phyloP scores from a whole-genome alignment of 1,140 invertebrate genomes.

The Nymphalis io region DNA sequence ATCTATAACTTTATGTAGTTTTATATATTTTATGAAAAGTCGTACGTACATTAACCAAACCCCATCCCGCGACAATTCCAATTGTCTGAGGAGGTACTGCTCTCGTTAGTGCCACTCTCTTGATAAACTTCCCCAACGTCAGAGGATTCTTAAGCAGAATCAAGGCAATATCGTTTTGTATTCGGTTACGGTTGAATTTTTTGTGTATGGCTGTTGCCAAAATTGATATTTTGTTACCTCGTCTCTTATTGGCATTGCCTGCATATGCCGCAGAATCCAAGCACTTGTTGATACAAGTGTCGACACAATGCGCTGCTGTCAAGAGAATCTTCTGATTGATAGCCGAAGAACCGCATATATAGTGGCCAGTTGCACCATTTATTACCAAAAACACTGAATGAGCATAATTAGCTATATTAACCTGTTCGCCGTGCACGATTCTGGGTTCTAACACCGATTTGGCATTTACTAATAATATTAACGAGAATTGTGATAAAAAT shows the following conservation, averaged over 20 bases:
- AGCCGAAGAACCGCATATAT: slow-evolving; percentile 42
- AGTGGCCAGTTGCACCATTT: slow-evolving; percentile 1
- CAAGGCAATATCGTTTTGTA: slow-evolving; percentile 44
- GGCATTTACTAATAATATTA: slow-evolving; percentile 1
- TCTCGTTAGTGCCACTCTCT: slow-evolving; percentile 36
- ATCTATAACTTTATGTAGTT: too few species aligned
- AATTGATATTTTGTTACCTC: slow-evolving; percentile 22
- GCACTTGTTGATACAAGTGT: slow-evolving; percentile 7
- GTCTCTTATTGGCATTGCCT: slow-evolving; percentile 33
- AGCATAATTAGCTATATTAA: slow-evolving; percentile 31
- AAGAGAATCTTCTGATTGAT: slow-evolving; percentile 46
- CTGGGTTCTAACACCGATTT: slow-evolving; percentile 27
- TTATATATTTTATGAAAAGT: too few species aligned
- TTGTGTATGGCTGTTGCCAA: slow-evolving; percentile 28
- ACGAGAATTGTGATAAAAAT: not conserved
- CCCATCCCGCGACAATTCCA: slow-evolving; percentile 51
- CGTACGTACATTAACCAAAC: slow-evolving; percentile 46
- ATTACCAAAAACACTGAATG: slow-evolving; percentile 40
- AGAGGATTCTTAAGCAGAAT: slow-evolving; percentile 30
- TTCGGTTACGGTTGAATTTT: slow-evolving; percentile 17
- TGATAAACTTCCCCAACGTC: slow-evolving; percentile 28
- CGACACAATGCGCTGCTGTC: slow-evolving; percentile 46
- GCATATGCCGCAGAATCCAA: slow-evolving; percentile 17
- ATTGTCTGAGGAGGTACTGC: slow-evolving; percentile 23
- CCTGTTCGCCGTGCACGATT: slow-evolving; percentile 26